Conservation (phyloP, 2,797 vertebrate genomes). For the Peromyscus melanophrys region DNA sequence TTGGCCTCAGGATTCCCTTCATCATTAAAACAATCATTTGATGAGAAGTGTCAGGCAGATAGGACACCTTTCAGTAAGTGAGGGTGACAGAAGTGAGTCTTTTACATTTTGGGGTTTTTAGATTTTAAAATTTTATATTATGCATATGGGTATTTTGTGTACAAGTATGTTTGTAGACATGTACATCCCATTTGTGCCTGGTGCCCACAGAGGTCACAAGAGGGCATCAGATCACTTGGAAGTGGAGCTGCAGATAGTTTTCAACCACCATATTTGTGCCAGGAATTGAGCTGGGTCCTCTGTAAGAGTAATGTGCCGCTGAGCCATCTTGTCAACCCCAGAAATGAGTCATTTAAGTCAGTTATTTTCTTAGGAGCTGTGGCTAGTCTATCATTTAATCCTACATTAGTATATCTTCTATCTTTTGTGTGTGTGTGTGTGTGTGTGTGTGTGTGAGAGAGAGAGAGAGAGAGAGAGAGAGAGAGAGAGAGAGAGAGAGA, state of each 20-base stretch:
- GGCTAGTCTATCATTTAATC: not conserved
- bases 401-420: not conserved
- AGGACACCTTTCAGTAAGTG: not conserved
- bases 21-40: slow-evolving; percentile 33
- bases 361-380: not conserved
- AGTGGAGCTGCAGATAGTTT: not conserved
- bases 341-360: not conserved
- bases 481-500: not conserved
- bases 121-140: not conserved
- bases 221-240: no score
- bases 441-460: not conserved
- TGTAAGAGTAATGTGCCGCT: not conserved
- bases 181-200: no score
- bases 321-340: not conserved
- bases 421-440: not conserved
- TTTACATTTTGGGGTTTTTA: not conserved
- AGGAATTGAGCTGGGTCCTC: not conserved
- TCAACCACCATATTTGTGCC: not conserved
- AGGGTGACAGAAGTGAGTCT: not conserved
- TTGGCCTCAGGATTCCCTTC: not conserved
- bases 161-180: not conserved
- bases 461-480: not conserved
- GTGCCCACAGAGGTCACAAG: not conserved
- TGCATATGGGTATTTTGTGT: not conserved
- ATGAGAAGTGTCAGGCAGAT: not conserved